Evolutionary conservation across 2,888 invertebrate genomes (phyloP), one percentile per base, ranked within the genome.

Genomic region (Athalia rosae): DNA sequence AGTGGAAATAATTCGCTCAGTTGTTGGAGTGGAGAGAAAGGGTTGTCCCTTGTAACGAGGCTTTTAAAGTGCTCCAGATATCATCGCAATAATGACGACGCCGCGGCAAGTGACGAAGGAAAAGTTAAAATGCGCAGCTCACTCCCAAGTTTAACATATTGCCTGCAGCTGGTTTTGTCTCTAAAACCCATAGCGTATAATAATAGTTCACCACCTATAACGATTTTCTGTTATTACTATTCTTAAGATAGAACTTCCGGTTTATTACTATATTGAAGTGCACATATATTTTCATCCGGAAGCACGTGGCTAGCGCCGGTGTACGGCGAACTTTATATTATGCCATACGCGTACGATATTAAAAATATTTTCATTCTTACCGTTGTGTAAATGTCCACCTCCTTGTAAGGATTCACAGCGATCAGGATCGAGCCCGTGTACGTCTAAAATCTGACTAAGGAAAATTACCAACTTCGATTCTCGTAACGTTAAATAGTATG

Each of bases 371-470:
- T 43, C n/a, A 47, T 82, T 93, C 95, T 95, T 91, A 97, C 97
- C 93, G 94, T 93, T 83, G 95, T 95, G 91, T 97, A 98, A 89
- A 95, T 95, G 91, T 95, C 95, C 86, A 98, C 92, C 88, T 95
- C 95, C 92, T 97, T 97, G 92, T 98, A 98, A 4, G 98, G 98
- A 92, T 98, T 98, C 84, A 98, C 97, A 85, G 97, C 97, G 85
- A 97, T 95, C 88, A 98, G 92, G 91, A 98, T 97, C 79, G 97
- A 96, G 84, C 97, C 97, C 78, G 97, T 96, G 91, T 97, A 97
- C 79, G 97, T 98, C 97, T 98, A 82, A 76, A 53, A 53, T 79
- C 76, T 69, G 67, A 73, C 80, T 87, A 83, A 88, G 88, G 93
- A 92, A 93, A 92, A n/a, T n/a, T n/a, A n/a, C n/a, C n/a, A n/a